phyloP scores from a whole-genome alignment of 2,113 vertebrate genomes.

The Apus apus region DNA sequence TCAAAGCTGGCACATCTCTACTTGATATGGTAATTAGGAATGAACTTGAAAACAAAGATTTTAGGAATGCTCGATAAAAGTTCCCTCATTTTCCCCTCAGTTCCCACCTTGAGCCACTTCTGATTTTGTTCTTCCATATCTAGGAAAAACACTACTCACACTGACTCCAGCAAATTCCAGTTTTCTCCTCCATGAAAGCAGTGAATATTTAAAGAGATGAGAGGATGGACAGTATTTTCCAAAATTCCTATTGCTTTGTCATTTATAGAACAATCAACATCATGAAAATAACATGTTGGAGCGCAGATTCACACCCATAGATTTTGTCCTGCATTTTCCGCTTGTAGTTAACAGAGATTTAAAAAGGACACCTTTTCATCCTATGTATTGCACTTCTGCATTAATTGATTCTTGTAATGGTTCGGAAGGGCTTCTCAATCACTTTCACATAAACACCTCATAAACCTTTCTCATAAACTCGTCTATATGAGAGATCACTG shows the following conservation, averaged over 20 bases:
- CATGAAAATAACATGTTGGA: not conserved
- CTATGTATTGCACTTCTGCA: not conserved
- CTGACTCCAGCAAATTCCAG: not conserved
- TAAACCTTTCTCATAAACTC: too few species aligned
- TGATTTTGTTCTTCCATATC: not conserved
- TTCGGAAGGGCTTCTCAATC: not conserved
- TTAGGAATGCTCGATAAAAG: not conserved
- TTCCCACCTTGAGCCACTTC: not conserved
- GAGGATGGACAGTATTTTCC: not conserved
- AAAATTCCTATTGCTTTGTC: not conserved
- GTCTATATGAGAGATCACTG: not conserved
- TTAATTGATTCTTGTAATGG: not conserved
- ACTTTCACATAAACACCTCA: not conserved
- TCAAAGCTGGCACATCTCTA: not conserved
- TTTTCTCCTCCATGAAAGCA: not conserved
- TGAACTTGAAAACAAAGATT: not conserved
- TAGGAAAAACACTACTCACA: not conserved
- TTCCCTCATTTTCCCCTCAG: not conserved
- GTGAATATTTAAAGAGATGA: not conserved
- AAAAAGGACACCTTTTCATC: not conserved
- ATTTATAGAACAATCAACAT: not conserved
- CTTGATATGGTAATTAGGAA: not conserved
- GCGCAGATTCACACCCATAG: not conserved
- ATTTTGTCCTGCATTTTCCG: not conserved
- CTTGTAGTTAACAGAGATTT: not conserved